Base-by-base conservation (phyloP, 2,797 vertebrate genomes). In the Stomatorhinus walkeri region DNA sequence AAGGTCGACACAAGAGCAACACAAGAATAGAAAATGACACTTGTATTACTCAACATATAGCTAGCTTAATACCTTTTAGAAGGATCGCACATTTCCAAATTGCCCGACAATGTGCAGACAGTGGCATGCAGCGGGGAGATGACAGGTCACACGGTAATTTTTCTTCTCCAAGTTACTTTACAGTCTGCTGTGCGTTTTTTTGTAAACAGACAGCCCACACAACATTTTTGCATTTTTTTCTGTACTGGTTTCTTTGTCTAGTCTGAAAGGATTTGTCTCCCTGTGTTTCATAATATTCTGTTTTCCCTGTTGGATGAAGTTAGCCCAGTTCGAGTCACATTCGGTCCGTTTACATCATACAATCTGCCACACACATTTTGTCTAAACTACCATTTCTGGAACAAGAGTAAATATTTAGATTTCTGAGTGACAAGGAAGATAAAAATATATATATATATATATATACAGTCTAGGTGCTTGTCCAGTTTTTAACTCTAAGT, bases 201-300 rank as follows among this genome's bases (percentile, higher is more conserved):
- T 43, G 86, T 51, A 84, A 88, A 89, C 90, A 91, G 85, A 88
- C 22, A 14, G 32, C 46, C 43, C 19, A 61, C 68, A 51, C 79
- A 54, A 64, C 54, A 87, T 90, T 72, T 76, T 32, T 4, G 12
- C 28, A 72, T 89, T 89, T 87, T 54, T 56, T 24, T 56, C 32
- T 85, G 87, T n/a, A 24, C 36, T 54, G 40, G 76, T 56, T 52
- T 49, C 49, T 88, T 56, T 87, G 68, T 88, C 24, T 56, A 40
- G 72, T 88, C 88, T 83, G 76, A 19, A 59, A 59, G 79, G 56
- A 72, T 83, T 24, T 28, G 40, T 86, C 61, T 68, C 48, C 16
- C 28, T 68, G 36, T 54, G 43, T 86, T 68, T 86, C 56, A 64
- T 85, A 68, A 89, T 16, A 89, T 86, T 28, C 83, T 32, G 14